A percentile compares a stretch with the other conserved stretches of the same genome.
These are phyloP conservation scores for Leptinotarsa lineolata DNA, from an alignment of 1,140 invertebrate genomes.

Conservation along the genomic window DNA sequence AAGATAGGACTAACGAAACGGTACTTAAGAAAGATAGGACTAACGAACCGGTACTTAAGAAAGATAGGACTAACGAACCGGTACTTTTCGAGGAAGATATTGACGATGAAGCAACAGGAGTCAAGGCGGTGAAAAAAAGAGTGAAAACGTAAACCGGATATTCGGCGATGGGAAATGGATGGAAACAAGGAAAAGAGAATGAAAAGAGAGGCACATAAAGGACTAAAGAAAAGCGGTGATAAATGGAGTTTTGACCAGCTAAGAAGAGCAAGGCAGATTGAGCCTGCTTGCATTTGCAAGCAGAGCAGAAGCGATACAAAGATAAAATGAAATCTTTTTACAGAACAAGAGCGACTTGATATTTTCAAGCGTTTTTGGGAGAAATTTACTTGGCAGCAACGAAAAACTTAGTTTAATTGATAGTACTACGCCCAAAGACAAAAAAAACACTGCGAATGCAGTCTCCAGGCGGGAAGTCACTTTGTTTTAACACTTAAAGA, in stretches of 20 bases:
- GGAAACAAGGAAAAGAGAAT: not conserved
- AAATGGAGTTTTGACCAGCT: not conserved
- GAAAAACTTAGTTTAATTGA: not conserved
- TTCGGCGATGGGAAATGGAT: not conserved
- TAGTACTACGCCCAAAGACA: too few relatives aligned
- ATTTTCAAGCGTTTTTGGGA: not conserved
- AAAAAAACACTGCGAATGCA: too few relatives aligned
- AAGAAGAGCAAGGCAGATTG: not conserved
- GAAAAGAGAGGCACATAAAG: not conserved
- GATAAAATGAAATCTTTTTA: not conserved
- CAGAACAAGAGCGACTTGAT: not conserved
- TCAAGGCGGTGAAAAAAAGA: too few relatives aligned
- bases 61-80: too few relatives aligned
- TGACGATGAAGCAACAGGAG: too few relatives aligned
- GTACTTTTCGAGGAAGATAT: too few relatives aligned
- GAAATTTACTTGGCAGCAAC: not conserved
- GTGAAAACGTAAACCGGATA: not conserved
- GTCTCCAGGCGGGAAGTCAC: too few relatives aligned
- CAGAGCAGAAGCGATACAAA: not conserved
- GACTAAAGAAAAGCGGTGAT: not conserved
- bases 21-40: too few relatives aligned
- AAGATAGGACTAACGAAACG: too few relatives aligned
- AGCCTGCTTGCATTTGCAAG: not conserved
- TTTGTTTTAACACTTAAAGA: too few relatives aligned
- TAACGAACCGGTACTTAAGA: too few relatives aligned